Conservation (phyloP, 2,113 vertebrate genomes). For the Eurypyga helias region DNA sequence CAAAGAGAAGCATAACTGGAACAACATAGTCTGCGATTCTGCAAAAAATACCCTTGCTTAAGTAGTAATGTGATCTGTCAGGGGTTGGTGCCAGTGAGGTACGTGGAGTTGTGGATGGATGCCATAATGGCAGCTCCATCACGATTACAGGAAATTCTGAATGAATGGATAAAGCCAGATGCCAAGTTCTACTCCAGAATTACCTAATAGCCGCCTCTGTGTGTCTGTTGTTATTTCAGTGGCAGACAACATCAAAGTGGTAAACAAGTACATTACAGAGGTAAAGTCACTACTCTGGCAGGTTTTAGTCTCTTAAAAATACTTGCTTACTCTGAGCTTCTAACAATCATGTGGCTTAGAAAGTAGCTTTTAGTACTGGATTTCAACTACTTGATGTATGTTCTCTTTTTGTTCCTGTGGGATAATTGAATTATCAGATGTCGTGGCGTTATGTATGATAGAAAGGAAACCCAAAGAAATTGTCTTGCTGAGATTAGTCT, state of each 20-base stretch:
- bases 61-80: background rate
- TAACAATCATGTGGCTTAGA: background rate
- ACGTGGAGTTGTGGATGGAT: background rate
- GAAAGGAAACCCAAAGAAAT: background rate
- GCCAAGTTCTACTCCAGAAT: background rate
- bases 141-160: background rate
- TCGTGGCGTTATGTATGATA: background rate
- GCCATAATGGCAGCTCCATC: background rate
- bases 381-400: background rate
- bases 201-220: background rate
- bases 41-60: background rate
- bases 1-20: background rate
- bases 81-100: background rate
- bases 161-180: background rate
- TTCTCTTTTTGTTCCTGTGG: background rate
- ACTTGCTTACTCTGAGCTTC: background rate
- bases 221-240: background rate
- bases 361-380: background rate
- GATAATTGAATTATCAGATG: background rate
- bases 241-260: background rate
- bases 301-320: background rate
- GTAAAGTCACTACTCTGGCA: background rate
- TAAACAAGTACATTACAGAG: background rate
- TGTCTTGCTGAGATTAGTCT: background rate
- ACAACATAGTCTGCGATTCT: background rate